These are phyloP conservation scores for Bos javanicus DNA, from an alignment of 2,113 vertebrate species.

Conservation along the genomic window DNA sequence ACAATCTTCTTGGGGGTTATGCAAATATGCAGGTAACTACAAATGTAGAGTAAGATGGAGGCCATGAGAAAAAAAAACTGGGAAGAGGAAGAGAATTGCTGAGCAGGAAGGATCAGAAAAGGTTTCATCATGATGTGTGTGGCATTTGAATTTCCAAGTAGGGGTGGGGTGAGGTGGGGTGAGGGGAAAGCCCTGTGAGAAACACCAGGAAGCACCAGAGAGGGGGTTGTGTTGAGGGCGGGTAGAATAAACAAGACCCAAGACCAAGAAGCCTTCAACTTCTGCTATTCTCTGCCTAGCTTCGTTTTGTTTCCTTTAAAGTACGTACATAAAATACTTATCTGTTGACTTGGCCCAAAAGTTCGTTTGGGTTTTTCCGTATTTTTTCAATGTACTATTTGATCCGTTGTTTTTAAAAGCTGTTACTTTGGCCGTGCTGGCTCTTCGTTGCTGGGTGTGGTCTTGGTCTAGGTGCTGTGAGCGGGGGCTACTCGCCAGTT, in stretches of 20 bases:
- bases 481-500: background rate
- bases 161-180: background rate
- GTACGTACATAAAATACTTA: background rate
- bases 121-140: background rate
- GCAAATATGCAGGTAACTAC: too few species aligned
- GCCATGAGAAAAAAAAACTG: background rate
- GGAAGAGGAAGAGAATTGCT: background rate
- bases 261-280: background rate
- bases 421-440: background rate
- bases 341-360: background rate
- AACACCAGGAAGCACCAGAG: background rate
- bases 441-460: background rate
- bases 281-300: background rate
- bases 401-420: background rate
- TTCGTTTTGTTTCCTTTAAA: background rate
- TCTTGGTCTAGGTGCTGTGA: fast-evolving
- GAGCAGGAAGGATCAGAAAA: background rate
- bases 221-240: too few species aligned
- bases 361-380: background rate
- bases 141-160: background rate
- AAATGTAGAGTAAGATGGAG: background rate
- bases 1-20: background rate
- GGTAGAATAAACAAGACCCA: background rate
- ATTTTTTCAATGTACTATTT: background rate
- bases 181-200: background rate